Conservation (phyloP, 1,140 invertebrate species). For the Euschistus heros region DNA sequence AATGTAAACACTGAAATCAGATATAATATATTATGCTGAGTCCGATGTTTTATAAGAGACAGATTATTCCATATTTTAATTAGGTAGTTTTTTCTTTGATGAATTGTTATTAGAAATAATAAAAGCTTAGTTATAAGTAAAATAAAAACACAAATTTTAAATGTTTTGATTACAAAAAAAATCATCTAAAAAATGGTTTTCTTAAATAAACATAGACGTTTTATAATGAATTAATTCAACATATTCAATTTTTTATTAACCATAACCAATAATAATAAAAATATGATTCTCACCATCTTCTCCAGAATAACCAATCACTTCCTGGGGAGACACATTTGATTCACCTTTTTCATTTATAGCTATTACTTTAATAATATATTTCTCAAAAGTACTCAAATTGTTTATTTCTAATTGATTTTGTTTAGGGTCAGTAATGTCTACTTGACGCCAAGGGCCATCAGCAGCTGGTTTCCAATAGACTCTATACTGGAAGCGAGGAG, state of each 20-base stretch:
- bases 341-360: constrained; percentile 85
- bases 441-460: constrained; percentile 56
- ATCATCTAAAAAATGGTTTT: too few species aligned
- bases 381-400: constrained; percentile 85
- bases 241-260: too few species aligned
- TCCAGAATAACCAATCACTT: constrained; percentile 85
- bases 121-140: background rate
- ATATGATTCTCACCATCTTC: constrained; percentile 55
- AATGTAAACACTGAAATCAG: too few species aligned
- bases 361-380: constrained; percentile 82
- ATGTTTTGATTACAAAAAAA: too few species aligned
- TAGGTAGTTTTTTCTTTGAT: too few species aligned
- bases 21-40: too few species aligned
- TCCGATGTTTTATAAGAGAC: too few species aligned
- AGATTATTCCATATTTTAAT: too few species aligned
- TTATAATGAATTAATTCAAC: too few species aligned
- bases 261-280: too few species aligned
- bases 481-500: constrained; percentile 80
- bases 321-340: constrained; percentile 67
- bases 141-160: background rate
- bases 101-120: too few species aligned
- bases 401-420: constrained; percentile 51
- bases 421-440: constrained; percentile 69
- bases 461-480: constrained; percentile 78
- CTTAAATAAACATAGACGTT: too few species aligned